Conservation (phyloP, 2,888 invertebrate genomes). For the Colletes collaris region DNA sequence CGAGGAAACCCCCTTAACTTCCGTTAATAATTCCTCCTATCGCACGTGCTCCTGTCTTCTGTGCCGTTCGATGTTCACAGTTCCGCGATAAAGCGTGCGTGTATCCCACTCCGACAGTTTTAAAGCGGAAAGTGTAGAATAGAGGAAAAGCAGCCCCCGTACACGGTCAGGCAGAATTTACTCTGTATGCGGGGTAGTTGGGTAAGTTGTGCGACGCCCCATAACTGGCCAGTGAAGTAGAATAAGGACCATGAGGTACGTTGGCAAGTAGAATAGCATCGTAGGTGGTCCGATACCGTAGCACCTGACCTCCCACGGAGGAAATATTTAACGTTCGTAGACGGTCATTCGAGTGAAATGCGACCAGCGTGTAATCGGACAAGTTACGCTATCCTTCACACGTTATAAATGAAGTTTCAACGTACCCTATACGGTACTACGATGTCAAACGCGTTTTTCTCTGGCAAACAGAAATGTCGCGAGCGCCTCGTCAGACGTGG, state of each 20-base stretch:
- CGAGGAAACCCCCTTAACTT: neutral
- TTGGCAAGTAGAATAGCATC: constrained; percentile 8
- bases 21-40: too few relatives aligned
- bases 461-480: too few relatives aligned
- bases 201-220: neutral
- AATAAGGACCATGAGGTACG: neutral
- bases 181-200: neutral
- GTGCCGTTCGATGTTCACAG: neutral
- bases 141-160: neutral
- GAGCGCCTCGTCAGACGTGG: too few relatives aligned
- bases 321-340: neutral
- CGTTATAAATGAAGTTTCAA: neutral
- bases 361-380: neutral
- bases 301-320: neutral
- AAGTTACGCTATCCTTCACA: neutral
- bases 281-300: neutral
- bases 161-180: neutral
- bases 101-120: neutral
- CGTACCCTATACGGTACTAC: too few relatives aligned
- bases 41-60: neutral
- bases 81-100: neutral
- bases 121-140: neutral
- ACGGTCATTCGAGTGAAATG: neutral
- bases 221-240: constrained; percentile 11
- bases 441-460: neutral